Percentiles rank a stretch among this genome's conserved stretches.
These are phyloP conservation scores for Netelia inedita DNA, from an alignment of 2,888 invertebrate species.

Conservation along the genomic window DNA sequence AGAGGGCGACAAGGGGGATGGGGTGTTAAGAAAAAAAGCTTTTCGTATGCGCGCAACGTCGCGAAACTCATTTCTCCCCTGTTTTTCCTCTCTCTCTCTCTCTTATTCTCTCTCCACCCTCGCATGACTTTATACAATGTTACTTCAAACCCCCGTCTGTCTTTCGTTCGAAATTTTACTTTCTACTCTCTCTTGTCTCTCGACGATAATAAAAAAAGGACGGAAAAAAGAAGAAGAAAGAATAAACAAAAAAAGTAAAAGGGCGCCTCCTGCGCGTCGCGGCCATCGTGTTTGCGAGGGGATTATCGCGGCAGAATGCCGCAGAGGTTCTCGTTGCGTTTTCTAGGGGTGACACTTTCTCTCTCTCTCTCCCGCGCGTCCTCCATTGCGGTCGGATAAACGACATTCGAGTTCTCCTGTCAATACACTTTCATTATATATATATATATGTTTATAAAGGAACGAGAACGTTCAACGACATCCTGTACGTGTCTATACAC, in stretches of 20 bases:
- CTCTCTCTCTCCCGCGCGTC: conserved; percentile 1
- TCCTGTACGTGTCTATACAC: background rate
- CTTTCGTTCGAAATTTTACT: background rate
- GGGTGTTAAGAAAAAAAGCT: conserved; percentile 6
- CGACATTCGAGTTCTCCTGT: conserved; percentile 31
- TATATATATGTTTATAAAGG: background rate
- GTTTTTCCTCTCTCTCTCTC: conserved; percentile 81
- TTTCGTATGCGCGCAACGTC: conserved; percentile 63
- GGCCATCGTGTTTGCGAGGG: conserved; percentile 64
- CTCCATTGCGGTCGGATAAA: conserved; percentile 59
- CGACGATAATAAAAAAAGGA: conserved; percentile 27
- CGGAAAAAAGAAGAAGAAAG: too few species aligned
- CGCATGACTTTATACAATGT: background rate
- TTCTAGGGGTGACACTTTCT: conserved; percentile 3
- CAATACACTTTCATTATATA: background rate
- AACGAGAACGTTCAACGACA: too few species aligned
- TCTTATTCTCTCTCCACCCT: conserved; percentile 73
- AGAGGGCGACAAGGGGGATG: conserved; percentile 41
- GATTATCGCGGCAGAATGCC: conserved; percentile 57
- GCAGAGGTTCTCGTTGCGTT: conserved; percentile 17
- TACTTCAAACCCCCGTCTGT: background rate
- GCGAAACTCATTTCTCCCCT: conserved; percentile 80
- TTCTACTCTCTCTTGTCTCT: conserved; percentile 7
- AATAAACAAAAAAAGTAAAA: too few species aligned
- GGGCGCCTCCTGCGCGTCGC: conserved; percentile 52